Percentiles rank a stretch among this genome's conserved stretches.
Evolutionary conservation across 64 coral and sea anemone genomes (phyloP).

Genomic region (Anthopleura sola): DNA sequence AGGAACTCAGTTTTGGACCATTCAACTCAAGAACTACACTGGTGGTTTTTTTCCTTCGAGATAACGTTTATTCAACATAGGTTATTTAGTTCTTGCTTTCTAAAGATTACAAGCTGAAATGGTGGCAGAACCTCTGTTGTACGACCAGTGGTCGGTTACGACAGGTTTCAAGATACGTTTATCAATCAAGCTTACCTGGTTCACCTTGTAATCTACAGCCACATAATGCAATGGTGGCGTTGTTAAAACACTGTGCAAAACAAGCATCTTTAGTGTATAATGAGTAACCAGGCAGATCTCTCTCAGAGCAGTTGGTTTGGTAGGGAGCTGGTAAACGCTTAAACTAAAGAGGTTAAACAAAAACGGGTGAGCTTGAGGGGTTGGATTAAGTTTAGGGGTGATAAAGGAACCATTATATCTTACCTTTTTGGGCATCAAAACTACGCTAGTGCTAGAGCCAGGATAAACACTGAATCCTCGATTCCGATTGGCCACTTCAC

Average conservation of each 20-base stretch:
- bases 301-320: slow-evolving; percentile 30
- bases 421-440: slow-evolving; percentile 9
- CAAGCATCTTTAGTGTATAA: slow-evolving; percentile 48
- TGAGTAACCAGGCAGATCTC: slow-evolving; percentile 22
- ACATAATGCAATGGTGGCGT: slow-evolving; percentile 1
- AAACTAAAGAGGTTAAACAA: background rate
- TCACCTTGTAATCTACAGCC: background rate
- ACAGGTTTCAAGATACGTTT: too few species aligned
- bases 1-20: too few species aligned
- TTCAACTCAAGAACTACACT: too few species aligned
- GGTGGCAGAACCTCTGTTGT: too few species aligned
- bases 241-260: slow-evolving; percentile 14
- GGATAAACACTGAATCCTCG: slow-evolving; percentile 37
- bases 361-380: background rate
- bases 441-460: slow-evolving; percentile 26
- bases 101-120: background rate
- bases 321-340: slow-evolving; percentile 37
- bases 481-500: background rate
- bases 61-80: too few species aligned
- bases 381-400: background rate
- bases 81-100: background rate
- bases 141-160: too few species aligned
- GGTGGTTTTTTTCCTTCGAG: too few species aligned
- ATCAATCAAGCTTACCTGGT: too few species aligned
- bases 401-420: background rate